These are phyloP conservation scores for Montipora sp. DNA, from an alignment of 64 coral and sea anemone species.

Conservation along the genomic window DNA sequence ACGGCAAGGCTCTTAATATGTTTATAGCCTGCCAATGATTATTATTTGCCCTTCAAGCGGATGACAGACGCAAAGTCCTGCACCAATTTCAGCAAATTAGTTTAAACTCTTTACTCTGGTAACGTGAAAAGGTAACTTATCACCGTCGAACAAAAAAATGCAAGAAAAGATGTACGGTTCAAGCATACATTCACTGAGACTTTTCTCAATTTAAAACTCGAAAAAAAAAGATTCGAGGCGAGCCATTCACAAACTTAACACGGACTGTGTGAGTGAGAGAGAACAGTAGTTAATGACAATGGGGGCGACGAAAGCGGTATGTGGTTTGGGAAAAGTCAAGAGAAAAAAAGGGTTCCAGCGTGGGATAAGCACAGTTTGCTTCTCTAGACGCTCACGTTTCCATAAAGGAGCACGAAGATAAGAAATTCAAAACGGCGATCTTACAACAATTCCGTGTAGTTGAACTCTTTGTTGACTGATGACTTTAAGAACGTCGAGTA, in stretches of 20 bases:
- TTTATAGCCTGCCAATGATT: background rate
- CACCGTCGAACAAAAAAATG: background rate
- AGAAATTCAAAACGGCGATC: no score
- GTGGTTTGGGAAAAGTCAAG: no score
- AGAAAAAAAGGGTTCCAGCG: no score
- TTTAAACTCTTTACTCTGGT: background rate
- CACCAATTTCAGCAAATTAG: background rate
- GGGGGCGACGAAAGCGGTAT: no score
- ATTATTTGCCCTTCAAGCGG: background rate
- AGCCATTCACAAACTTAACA: background rate
- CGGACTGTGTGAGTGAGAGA: background rate
- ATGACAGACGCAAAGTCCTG: background rate
- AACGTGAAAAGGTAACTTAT: no score
- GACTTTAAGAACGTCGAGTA: no score
- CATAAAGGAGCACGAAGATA: no score
- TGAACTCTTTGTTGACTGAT: no score
- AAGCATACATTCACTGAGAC: background rate
- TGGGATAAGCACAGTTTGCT: no score
- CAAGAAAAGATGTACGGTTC: background rate
- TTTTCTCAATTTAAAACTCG: background rate
- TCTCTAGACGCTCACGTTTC: no score
- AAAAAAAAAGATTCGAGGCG: background rate
- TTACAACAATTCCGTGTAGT: no score
- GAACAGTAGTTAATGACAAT: no score
- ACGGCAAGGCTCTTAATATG: background rate